These are phyloP conservation scores for Pachyrhynchus sulphureomaculatus DNA, from an alignment of 1,140 invertebrate genomes.

Conservation along the genomic window DNA sequence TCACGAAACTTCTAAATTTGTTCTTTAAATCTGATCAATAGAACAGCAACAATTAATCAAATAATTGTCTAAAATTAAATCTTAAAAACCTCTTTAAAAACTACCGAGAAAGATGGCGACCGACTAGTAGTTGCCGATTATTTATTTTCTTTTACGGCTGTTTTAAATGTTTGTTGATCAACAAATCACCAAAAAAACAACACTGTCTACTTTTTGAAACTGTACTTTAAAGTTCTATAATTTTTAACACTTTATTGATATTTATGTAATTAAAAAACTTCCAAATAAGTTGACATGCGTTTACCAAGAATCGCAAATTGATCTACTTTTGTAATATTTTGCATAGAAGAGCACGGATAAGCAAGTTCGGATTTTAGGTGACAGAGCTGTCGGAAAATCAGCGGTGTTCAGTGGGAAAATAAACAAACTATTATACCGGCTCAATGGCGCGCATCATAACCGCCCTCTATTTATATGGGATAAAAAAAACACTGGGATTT, in stretches of 20 bases:
- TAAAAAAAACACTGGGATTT: too few relatives aligned
- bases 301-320: constrained; percentile 48
- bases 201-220: constrained; percentile 23
- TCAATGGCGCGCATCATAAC: constrained; percentile 40
- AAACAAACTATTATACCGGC: constrained; percentile 53
- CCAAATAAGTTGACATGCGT: constrained; percentile 42
- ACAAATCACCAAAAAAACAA: constrained; percentile 46
- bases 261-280: constrained; percentile 3
- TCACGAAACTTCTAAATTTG: neutral
- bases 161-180: constrained; percentile 48
- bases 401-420: constrained; percentile 50
- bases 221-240: neutral
- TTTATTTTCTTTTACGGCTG: constrained; percentile 57
- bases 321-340: constrained; percentile 52
- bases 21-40: constrained; percentile 17
- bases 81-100: constrained; percentile 52
- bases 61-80: constrained; percentile 39
- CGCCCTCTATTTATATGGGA: constrained; percentile 41
- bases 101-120: constrained; percentile 61
- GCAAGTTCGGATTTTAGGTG: constrained; percentile 45
- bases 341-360: constrained; percentile 48
- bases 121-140: constrained; percentile 56
- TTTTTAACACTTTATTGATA: neutral
- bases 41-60: constrained; percentile 24
- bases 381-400: constrained; percentile 48